phyloP scores from a whole-genome alignment of 2,797 vertebrate species.

The Zalophus californianus region DNA sequence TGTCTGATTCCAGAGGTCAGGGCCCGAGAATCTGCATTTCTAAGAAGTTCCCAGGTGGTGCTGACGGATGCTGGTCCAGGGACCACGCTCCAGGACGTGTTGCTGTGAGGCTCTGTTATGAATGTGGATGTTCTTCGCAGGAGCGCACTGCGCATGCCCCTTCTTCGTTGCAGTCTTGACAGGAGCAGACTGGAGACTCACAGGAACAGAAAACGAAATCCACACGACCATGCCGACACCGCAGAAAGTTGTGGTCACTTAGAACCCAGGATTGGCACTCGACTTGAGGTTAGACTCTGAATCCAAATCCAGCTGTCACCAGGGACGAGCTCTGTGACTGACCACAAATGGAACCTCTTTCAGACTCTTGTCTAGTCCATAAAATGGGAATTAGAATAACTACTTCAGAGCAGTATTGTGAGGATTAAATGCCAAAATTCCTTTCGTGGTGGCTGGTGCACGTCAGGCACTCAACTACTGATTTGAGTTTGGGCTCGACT shows the following conservation, averaged over 20 bases:
- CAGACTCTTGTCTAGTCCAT: background rate
- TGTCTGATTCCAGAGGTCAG: background rate
- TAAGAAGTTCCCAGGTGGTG: background rate
- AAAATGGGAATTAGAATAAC: background rate
- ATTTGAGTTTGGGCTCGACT: background rate
- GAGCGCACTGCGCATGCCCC: accelerated
- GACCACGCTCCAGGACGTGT: background rate
- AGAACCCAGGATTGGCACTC: background rate
- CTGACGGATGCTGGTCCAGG: background rate
- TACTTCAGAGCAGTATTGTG: background rate
- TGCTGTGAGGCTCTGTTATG: accelerated
- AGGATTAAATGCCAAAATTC: background rate
- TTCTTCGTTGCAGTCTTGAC: background rate
- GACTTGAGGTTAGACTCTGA: background rate
- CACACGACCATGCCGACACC: accelerated
- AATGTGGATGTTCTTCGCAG: accelerated
- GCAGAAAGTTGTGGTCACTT: too few species aligned
- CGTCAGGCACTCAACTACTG: too few species aligned
- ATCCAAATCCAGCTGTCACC: background rate
- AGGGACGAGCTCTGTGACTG: background rate
- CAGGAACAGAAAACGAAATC: background rate
- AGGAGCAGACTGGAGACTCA: background rate
- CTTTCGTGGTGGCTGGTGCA: background rate
- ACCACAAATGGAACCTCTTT: accelerated
- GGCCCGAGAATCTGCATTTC: background rate